These are phyloP conservation scores for Ormyrus rosae DNA, from an alignment of 2,888 invertebrate species.

Conservation along the genomic window DNA sequence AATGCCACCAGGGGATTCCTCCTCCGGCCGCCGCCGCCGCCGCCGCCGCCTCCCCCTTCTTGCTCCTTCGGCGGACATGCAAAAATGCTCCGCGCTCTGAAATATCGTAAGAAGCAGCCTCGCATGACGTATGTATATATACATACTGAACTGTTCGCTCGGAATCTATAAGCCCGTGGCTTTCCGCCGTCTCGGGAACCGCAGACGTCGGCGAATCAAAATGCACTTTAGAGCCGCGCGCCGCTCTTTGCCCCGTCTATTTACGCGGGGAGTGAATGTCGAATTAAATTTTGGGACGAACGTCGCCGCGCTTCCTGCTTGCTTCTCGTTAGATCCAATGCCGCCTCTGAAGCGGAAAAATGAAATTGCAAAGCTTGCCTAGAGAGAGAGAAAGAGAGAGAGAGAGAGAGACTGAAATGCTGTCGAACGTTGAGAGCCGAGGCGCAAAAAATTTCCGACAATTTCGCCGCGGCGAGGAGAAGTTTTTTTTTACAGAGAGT, in stretches of 20 bases:
- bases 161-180: slow-evolving; percentile 17
- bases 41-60: too few species aligned
- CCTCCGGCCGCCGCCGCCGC: too few species aligned
- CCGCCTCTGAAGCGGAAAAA: slow-evolving; percentile 20
- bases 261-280: not conserved
- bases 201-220: slow-evolving; percentile 36
- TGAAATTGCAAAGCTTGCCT: not conserved
- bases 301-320: not conserved
- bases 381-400: not conserved
- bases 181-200: not conserved
- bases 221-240: slow-evolving; percentile 24
- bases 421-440: too few species aligned
- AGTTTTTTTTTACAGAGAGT: too few species aligned
- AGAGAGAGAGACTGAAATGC: too few species aligned
- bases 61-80: not conserved
- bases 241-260: not conserved
- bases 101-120: not conserved
- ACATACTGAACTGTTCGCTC: not conserved
- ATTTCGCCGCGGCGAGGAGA: too few species aligned
- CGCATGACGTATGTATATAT: not conserved
- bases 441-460: too few species aligned
- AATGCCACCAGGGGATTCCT: slow-evolving; percentile 51
- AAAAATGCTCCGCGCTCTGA: not conserved
- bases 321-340: slow-evolving; percentile 6
- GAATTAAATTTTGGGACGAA: slow-evolving; percentile 21